These are phyloP conservation scores for Tauraco hartlaubi DNA, from an alignment of 2,797 vertebrate species.

Conservation along the genomic window DNA sequence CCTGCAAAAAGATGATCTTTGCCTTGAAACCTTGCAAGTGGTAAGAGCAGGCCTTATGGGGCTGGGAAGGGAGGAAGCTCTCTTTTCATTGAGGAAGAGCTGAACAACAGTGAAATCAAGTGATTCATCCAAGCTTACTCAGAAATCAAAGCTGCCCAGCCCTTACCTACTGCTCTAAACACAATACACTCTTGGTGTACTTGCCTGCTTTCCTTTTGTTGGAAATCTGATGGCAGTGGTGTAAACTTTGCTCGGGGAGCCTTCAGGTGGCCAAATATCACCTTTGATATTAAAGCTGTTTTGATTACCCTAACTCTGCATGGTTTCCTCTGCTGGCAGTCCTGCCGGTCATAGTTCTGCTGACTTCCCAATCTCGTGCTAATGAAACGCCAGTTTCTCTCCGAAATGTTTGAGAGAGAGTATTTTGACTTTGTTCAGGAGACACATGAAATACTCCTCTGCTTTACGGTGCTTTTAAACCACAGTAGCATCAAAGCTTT, in stretches of 20 bases:
- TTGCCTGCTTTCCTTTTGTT: background rate
- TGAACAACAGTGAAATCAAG: background rate
- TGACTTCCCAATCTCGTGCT: no score
- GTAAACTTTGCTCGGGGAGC: background rate
- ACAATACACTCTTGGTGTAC: no score
- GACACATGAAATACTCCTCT: accelerated
- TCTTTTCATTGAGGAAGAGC: background rate
- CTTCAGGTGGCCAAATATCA: background rate
- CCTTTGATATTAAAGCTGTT: background rate
- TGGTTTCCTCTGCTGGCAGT: background rate
- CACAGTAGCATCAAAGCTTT: accelerated
- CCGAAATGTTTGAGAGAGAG: background rate
- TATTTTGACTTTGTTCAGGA: background rate
- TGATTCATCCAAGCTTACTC: background rate
- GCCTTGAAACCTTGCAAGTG: background rate
- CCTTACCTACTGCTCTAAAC: background rate
- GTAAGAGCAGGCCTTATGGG: background rate
- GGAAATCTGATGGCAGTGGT: background rate
- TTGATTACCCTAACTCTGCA: background rate
- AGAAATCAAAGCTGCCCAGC: background rate
- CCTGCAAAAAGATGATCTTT: background rate
- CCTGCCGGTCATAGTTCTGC: background rate
- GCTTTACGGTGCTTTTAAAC: background rate
- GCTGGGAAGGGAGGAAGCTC: background rate
- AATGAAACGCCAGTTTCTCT: accelerated